Evolutionary conservation across 2,797 vertebrate genomes (phyloP).

Genomic region (Adrianichthys oophorus): DNA sequence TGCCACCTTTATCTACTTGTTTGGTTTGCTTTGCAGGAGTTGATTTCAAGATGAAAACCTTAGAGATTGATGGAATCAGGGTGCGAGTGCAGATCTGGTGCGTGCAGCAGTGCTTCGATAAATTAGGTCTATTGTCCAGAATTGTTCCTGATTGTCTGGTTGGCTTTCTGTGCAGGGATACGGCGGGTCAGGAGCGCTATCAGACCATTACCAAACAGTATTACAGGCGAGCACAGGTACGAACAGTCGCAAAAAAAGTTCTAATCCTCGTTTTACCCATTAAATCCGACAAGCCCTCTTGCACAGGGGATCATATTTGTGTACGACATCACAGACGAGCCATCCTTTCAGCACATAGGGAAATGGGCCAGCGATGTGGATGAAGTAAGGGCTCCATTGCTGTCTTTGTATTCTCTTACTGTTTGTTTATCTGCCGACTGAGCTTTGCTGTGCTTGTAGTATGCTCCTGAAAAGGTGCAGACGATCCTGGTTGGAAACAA

Average conservation of each 20-base stretch:
- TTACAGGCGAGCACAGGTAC: conserved; percentile 90
- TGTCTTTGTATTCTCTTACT: neutral
- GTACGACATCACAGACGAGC: conserved; percentile 88
- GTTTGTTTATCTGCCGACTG: conserved; percentile 4
- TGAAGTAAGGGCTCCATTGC: conserved; percentile 76
- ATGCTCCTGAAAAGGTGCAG: conserved; percentile 83
- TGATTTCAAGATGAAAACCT: conserved; percentile 98
- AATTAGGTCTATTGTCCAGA: too few species aligned
- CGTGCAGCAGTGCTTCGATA: neutral
- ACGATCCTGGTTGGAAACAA: conserved; percentile 94
- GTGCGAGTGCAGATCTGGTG: conserved; percentile 96
- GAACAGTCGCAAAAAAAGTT: neutral
- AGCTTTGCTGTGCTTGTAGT: conserved; percentile 63
- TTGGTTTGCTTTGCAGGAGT: conserved; percentile 78
- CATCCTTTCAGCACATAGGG: conserved; percentile 91
- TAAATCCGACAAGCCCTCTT: conserved; percentile 7
- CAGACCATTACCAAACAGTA: conserved; percentile 97
- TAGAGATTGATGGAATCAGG: conserved; percentile 91
- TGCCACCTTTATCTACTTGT: neutral
- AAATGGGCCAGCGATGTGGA: conserved; percentile 96
- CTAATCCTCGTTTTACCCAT: neutral
- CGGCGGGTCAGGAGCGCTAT: conserved; percentile 94
- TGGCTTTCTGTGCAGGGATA: conserved; percentile 83
- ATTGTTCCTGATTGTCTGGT: too few species aligned
- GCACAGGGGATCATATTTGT: conserved; percentile 89